phyloP scores from a whole-genome alignment of 1,140 invertebrate genomes.

The Marisa cornuarietis region DNA sequence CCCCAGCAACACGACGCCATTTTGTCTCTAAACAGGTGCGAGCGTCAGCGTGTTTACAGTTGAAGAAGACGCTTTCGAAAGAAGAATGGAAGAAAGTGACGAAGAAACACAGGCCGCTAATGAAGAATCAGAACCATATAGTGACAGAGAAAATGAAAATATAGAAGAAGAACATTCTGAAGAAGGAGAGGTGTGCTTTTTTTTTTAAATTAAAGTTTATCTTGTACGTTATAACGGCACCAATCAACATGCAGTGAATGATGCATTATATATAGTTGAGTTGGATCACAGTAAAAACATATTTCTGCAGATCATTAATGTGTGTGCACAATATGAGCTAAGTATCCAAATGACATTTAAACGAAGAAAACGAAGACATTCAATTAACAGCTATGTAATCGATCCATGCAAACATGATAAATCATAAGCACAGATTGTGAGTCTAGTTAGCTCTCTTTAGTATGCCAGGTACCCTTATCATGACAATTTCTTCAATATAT shows the following conservation, averaged over 20 bases:
- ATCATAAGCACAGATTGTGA: too few species aligned
- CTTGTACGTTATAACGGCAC: background rate
- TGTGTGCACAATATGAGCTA: too few species aligned
- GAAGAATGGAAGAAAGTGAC: background rate
- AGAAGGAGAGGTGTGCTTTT: conserved; percentile 8
- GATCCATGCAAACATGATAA: too few species aligned
- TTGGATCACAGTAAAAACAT: too few species aligned
- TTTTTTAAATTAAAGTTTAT: background rate
- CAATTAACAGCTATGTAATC: too few species aligned
- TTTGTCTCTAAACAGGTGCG: conserved; percentile 48
- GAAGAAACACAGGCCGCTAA: conserved; percentile 20
- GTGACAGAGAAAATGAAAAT: conserved; percentile 5
- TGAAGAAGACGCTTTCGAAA: background rate
- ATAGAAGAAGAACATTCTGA: conserved; percentile 25
- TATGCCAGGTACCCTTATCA: background rate
- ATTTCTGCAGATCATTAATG: too few species aligned
- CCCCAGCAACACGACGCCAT: conserved; percentile 54
- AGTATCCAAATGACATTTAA: too few species aligned
- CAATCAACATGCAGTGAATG: background rate
- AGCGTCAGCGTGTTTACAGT: conserved; percentile 18
- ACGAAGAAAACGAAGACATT: too few species aligned
- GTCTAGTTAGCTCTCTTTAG: too few species aligned
- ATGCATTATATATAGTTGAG: too few species aligned
- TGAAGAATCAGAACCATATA: conserved; percentile 18
- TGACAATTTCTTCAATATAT: background rate